A percentile compares a stretch with the other conserved stretches of the same genome.
These are phyloP conservation scores for Melipona bicolor DNA, from an alignment of 2,888 invertebrate genomes.

Conservation along the genomic window DNA sequence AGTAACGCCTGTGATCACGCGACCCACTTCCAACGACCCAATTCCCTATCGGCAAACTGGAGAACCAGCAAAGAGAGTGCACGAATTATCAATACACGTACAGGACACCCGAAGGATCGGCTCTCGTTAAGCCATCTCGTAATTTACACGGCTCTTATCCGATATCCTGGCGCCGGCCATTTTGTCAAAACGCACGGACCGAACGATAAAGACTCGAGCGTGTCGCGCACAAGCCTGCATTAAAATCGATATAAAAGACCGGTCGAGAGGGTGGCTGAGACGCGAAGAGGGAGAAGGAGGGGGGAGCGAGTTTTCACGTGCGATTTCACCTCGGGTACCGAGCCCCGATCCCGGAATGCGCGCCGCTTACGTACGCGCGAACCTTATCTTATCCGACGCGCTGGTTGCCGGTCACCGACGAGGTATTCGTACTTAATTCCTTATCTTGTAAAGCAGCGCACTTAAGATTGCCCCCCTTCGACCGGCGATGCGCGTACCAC, in stretches of 20 bases:
- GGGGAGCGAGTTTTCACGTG: constrained; percentile 10
- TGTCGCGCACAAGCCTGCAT: constrained; percentile 10
- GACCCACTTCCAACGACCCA: not conserved
- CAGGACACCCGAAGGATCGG: constrained; percentile 11
- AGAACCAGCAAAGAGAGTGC: constrained; percentile 3
- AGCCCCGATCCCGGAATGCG: constrained; percentile 52
- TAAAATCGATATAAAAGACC: constrained; percentile 30
- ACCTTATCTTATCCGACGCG: constrained; percentile 76
- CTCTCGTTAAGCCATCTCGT: not conserved
- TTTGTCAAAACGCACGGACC: constrained; percentile 1
- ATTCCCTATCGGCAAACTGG: not conserved
- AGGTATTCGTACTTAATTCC: constrained; percentile 80
- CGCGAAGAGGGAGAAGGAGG: not conserved
- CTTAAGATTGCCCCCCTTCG: constrained; percentile 78
- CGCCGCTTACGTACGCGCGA: constrained; percentile 56
- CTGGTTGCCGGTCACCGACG: constrained; percentile 73
- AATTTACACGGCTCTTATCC: constrained; percentile 31
- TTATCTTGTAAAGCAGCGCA: constrained; percentile 82
- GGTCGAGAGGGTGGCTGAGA: not conserved
- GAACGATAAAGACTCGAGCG: not conserved
- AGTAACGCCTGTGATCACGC: constrained; percentile 23
- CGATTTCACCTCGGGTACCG: constrained; percentile 38
- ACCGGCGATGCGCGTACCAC: constrained; percentile 23
- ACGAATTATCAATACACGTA: constrained; percentile 4
- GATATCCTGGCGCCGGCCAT: not conserved